Conservation (phyloP, 2,113 vertebrate species). For the Coryphaenoides rupestris region DNA sequence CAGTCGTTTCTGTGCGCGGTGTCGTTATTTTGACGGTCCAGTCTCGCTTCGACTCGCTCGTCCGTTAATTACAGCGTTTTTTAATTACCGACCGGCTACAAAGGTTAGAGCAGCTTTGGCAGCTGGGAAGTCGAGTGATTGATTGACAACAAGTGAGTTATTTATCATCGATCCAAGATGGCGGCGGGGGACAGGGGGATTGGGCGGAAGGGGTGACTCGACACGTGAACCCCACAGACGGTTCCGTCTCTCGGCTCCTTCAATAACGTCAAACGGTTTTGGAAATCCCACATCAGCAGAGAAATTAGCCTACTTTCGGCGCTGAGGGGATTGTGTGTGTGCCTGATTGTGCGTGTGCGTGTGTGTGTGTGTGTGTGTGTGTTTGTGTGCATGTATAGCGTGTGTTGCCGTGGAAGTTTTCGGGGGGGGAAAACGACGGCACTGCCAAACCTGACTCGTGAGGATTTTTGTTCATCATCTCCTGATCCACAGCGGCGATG, state of each 20-base stretch:
- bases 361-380: not conserved
- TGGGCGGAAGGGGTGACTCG: constrained; percentile 11
- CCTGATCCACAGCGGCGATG: too few relatives aligned
- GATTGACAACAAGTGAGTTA: constrained; percentile 21
- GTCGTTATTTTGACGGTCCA: too few relatives aligned
- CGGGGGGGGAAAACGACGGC: too few relatives aligned
- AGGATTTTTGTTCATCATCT: too few relatives aligned
- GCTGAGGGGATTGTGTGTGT: constrained; percentile 27
- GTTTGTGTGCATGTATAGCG: too few relatives aligned
- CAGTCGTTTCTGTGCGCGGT: too few relatives aligned
- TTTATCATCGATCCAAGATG: constrained; percentile 30
- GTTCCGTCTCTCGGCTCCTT: constrained; percentile 55
- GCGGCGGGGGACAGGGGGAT: not conserved
- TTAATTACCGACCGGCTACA: too few relatives aligned
- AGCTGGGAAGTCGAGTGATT: constrained; percentile 15
- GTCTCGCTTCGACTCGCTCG: too few relatives aligned
- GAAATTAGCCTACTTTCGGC: constrained; percentile 73
- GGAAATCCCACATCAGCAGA: constrained; percentile 72
- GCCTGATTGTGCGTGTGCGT: not conserved
- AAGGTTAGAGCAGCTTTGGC: not conserved
- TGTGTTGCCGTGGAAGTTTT: too few relatives aligned
- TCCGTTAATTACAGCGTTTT: too few relatives aligned
- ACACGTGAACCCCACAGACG: constrained; percentile 33
- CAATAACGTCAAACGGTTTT: constrained; percentile 48
- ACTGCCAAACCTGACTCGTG: too few relatives aligned